Percentiles rank a stretch among this genome's conserved stretches.
phyloP scores from a whole-genome alignment of 1,140 invertebrate genomes.

The Tetragonula clypearis region DNA sequence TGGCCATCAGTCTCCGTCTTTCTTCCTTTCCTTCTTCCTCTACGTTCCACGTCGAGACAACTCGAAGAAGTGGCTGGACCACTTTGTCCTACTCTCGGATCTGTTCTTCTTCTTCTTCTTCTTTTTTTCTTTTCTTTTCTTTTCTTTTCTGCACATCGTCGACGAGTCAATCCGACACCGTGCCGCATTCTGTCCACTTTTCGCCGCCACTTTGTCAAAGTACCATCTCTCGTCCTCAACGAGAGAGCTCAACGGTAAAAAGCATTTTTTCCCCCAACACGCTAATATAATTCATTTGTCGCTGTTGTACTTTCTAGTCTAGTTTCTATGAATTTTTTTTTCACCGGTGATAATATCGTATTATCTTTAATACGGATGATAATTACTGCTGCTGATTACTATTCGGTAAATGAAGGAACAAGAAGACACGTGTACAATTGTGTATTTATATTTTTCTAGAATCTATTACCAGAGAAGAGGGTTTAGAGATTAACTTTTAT shows the following conservation, averaged over 20 bases:
- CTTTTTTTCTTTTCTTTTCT: constrained; percentile 36
- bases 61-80: constrained; percentile 78
- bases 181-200: constrained; percentile 73
- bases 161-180: constrained; percentile 80
- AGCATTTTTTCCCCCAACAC: background rate
- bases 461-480: no score
- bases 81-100: constrained; percentile 75
- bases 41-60: constrained; percentile 55
- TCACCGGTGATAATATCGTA: background rate
- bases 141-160: constrained; percentile 65
- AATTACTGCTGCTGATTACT: no score
- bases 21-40: constrained; percentile 3
- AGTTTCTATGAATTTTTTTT: background rate
- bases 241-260: background rate
- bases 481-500: no score
- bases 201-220: constrained; percentile 64
- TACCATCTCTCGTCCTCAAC: constrained; percentile 29
- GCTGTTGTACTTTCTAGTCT: background rate
- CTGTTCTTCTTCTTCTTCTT: background rate
- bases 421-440: background rate
- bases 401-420: background rate
- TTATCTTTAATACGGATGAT: background rate
- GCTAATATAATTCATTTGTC: background rate
- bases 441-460: background rate
- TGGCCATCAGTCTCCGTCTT: constrained; percentile 75